Conservation (phyloP, 2,797 vertebrate species). For the Hylomyscus alleni region DNA sequence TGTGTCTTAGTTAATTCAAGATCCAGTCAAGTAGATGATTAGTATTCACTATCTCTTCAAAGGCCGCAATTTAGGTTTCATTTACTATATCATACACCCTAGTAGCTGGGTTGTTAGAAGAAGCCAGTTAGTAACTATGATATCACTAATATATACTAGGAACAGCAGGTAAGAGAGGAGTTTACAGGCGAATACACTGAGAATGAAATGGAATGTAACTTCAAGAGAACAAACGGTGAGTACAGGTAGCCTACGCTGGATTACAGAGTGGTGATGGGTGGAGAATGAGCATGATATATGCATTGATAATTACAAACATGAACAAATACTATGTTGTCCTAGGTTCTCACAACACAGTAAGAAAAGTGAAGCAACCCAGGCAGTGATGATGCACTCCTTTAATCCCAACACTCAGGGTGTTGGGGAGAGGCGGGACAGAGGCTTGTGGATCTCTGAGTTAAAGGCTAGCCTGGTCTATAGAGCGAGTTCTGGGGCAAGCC, state of each 20-base stretch:
- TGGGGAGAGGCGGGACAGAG: neutral
- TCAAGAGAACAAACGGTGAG: neutral
- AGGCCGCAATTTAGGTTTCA: neutral
- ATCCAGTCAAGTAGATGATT: neutral
- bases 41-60: neutral
- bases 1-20: neutral
- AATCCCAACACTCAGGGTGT: neutral
- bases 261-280: neutral
- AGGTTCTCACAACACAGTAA: neutral
- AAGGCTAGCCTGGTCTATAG: neutral
- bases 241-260: neutral
- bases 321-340: neutral
- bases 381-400: neutral
- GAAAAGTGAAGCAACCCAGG: neutral
- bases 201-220: neutral
- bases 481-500: neutral
- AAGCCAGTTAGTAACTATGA: constrained; percentile 36
- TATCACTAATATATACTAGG: neutral
- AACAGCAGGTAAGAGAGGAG: neutral
- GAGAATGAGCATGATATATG: neutral
- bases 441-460: neutral
- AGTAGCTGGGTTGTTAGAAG: constrained; percentile 18
- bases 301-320: neutral
- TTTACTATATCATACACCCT: neutral
- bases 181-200: neutral